These are phyloP conservation scores for Diglossa cyanea DNA, from an alignment of 2,797 vertebrate genomes.

Conservation along the genomic window DNA sequence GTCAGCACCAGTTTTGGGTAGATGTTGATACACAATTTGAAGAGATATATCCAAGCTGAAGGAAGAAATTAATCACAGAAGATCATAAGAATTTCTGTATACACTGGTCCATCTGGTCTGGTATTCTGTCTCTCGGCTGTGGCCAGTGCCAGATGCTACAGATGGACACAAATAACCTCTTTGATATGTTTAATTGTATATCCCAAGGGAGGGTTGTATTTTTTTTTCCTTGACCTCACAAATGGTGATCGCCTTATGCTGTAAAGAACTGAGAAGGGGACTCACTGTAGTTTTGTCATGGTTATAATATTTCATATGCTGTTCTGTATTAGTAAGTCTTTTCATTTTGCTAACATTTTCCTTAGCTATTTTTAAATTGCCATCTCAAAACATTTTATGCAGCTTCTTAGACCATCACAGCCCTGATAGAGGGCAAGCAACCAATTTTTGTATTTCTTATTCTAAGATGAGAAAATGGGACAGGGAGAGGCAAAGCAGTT, in stretches of 20 bases:
- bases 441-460: not conserved
- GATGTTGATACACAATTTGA: slow-evolving; percentile 23
- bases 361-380: slow-evolving; percentile 9
- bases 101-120: slow-evolving; percentile 36
- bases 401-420: not conserved
- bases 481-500: not conserved
- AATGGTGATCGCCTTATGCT: not conserved
- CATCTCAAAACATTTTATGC: not conserved
- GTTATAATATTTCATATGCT: not conserved
- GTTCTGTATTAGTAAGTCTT: not conserved
- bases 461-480: slow-evolving; percentile 13
- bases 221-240: slow-evolving; percentile 25
- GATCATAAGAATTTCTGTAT: slow-evolving; percentile 27
- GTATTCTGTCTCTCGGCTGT: not conserved
- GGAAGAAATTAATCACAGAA: slow-evolving; percentile 54
- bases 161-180: slow-evolving; percentile 40
- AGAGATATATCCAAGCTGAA: slow-evolving; percentile 38
- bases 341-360: not conserved
- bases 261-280: not conserved
- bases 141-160: slow-evolving; percentile 51
- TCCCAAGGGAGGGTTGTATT: not conserved
- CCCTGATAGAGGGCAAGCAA: not conserved
- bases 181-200: slow-evolving; percentile 45
- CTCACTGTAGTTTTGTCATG: not conserved
- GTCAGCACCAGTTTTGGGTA: slow-evolving; percentile 38